A percentile compares a stretch with the other conserved stretches of the same genome.
Evolutionary conservation across 2,113 vertebrate genomes (phyloP).

Genomic region (Leptosomus discolor): DNA sequence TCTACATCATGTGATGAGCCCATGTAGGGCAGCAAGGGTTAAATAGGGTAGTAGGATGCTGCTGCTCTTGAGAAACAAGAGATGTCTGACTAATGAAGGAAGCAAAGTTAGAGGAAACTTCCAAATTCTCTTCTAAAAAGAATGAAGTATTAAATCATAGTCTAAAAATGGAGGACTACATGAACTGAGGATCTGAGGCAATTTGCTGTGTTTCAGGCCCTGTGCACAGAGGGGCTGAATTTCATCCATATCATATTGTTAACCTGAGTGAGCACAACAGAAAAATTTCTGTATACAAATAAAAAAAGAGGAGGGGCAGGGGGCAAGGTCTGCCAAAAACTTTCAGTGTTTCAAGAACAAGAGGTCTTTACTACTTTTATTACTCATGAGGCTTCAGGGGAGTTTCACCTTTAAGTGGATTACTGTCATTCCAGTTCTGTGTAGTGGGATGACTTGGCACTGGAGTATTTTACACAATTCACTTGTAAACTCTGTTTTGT

Average conservation of each 20-base stretch:
- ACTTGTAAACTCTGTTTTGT: conserved; percentile 4
- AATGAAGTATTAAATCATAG: neutral
- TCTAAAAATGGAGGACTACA: neutral
- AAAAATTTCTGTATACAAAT: neutral
- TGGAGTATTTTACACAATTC: neutral
- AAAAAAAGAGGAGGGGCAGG: rapidly evolving
- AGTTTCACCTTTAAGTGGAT: conserved; percentile 53
- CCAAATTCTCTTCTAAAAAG: neutral
- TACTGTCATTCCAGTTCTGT: conserved; percentile 46
- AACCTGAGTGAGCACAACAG: neutral
- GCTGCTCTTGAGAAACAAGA: neutral
- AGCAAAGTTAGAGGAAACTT: neutral
- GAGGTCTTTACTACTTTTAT: conserved; percentile 24
- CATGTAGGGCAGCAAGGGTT: rapidly evolving
- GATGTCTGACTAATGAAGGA: neutral
- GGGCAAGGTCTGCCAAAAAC: neutral
- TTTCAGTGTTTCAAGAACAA: conserved; percentile 1
- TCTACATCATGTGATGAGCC: rapidly evolving
- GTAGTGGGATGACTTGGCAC: neutral
- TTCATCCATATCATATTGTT: neutral
- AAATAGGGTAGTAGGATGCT: neutral
- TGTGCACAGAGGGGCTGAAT: neutral
- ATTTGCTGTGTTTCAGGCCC: neutral
- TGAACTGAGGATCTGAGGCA: neutral
- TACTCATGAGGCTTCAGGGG: conserved; percentile 44